Percentiles rank a stretch among this genome's conserved stretches.
These are phyloP conservation scores for Morelia viridis DNA, from an alignment of 2,797 vertebrate genomes.

Conservation along the genomic window DNA sequence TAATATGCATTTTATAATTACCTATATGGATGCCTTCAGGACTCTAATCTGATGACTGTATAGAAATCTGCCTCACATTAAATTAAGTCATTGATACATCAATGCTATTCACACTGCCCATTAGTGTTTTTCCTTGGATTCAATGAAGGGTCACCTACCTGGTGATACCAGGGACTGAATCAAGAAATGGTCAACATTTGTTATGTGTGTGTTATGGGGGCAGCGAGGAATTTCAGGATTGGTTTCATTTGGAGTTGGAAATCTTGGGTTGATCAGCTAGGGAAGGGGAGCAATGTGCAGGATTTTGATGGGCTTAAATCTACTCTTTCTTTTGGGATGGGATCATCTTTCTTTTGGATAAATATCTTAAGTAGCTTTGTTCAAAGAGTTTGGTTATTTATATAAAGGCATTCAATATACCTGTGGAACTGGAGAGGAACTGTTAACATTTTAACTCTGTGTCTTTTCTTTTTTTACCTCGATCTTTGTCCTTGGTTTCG, in stretches of 20 bases:
- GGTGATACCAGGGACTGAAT: neutral
- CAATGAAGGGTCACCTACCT: too few species aligned
- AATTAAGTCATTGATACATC: neutral
- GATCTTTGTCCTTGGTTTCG: constrained; percentile 69
- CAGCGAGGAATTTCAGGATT: neutral
- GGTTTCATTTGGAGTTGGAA: neutral
- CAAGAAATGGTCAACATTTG: neutral
- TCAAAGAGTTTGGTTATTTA: neutral
- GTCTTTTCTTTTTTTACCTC: constrained; percentile 73
- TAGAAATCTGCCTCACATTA: neutral
- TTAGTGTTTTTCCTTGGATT: neutral
- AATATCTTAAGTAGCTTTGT: neutral
- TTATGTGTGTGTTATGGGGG: neutral
- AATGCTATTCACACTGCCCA: too few species aligned
- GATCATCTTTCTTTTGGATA: neutral
- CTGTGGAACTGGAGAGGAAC: neutral
- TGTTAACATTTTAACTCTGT: neutral
- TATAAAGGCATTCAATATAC: neutral
- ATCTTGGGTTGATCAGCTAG: neutral
- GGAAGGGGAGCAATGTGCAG: neutral
- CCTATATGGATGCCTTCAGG: neutral
- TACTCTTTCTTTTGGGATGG: neutral
- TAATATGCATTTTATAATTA: neutral
- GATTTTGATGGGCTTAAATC: neutral
- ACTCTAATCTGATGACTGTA: neutral